phyloP scores from a whole-genome alignment of 2,797 vertebrate genomes.

The Acanthurus tractus region DNA sequence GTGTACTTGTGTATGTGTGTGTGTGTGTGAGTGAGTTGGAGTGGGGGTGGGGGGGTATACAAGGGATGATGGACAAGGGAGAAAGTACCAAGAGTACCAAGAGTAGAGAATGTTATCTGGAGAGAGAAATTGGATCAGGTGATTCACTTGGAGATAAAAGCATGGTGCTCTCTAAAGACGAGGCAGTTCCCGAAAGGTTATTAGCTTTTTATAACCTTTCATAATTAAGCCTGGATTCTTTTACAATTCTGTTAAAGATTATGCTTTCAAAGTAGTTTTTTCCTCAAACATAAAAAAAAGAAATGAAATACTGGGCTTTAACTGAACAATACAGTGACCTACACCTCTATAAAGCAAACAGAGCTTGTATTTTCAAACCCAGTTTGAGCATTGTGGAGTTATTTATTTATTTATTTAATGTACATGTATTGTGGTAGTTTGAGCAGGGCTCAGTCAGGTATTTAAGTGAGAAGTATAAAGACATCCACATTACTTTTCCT shows the following conservation, averaged over 20 bases:
- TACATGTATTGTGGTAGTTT: not conserved
- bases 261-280: conserved; percentile 6
- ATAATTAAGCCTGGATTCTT: conserved; percentile 10
- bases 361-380: conserved; percentile 12
- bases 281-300: conserved; percentile 26
- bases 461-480: not conserved
- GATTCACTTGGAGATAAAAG: conserved; percentile 59
- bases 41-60: conserved; percentile 28
- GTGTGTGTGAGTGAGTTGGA: not conserved
- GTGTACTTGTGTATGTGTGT: conserved; percentile 37
- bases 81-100: conserved; percentile 29
- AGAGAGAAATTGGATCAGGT: conserved; percentile 56
- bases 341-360: not conserved
- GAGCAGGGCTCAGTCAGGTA: not conserved
- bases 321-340: conserved; percentile 1
- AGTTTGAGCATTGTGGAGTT: not conserved
- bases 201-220: conserved; percentile 15
- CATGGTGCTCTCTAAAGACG: conserved; percentile 5
- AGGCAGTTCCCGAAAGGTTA: conserved; percentile 28
- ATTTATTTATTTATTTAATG: no score
- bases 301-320: conserved; percentile 25
- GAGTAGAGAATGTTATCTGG: conserved; percentile 39
- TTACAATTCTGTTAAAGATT: conserved; percentile 10
- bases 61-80: conserved; percentile 61
- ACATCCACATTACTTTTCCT: not conserved